Conservation (phyloP, 64 coral and sea anemone species). For the Platygyra sinensis region DNA sequence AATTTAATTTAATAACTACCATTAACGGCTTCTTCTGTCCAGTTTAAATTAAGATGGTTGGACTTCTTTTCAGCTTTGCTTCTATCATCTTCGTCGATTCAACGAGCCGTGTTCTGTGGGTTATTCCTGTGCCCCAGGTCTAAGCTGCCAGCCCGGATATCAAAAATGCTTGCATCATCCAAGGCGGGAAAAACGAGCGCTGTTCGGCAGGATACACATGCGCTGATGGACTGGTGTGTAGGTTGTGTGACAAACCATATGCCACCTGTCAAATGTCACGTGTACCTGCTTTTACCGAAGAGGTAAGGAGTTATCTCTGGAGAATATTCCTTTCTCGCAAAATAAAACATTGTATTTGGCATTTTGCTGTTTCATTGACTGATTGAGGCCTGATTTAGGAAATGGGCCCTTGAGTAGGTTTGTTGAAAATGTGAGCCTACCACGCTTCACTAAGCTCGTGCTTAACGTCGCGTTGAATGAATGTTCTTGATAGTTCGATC, state of each 20-base stretch:
- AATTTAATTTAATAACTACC: too few species aligned
- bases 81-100: slow-evolving; percentile 53
- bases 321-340: not conserved
- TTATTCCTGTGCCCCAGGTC: slow-evolving; percentile 62
- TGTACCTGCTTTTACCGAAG: slow-evolving; percentile 54
- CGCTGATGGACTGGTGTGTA: slow-evolving; percentile 64
- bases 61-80: slow-evolving; percentile 60
- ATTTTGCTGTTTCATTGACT: too few species aligned
- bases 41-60: not conserved
- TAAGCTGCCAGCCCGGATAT: slow-evolving; percentile 87
- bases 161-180: slow-evolving; percentile 86
- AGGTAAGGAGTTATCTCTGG: slow-evolving; percentile 44
- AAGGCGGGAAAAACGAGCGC: slow-evolving; percentile 76
- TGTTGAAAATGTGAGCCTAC: too few species aligned
- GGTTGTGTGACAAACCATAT: slow-evolving; percentile 71
- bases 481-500: too few species aligned
- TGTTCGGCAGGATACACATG: slow-evolving; percentile 91
- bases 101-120: slow-evolving; percentile 83
- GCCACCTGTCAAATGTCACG: slow-evolving; percentile 85
- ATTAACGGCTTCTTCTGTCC: not conserved
- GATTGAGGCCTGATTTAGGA: too few species aligned
- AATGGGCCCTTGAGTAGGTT: too few species aligned
- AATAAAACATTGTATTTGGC: not conserved
- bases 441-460: too few species aligned
- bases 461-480: too few species aligned